Conservation (phyloP, 2,888 invertebrate genomes). For the Ophonus ardosiacus region DNA sequence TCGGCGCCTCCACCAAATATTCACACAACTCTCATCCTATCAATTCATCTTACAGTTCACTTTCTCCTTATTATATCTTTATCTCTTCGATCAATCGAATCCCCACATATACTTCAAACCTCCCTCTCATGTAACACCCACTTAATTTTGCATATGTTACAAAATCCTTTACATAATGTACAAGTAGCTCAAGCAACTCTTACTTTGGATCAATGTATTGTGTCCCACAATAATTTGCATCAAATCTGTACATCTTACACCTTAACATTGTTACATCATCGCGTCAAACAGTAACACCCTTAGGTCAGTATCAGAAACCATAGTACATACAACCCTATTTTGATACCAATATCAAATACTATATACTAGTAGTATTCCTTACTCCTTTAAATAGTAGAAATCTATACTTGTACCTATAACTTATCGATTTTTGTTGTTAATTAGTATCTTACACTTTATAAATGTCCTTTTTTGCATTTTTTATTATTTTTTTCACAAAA, state of each 20-base stretch:
- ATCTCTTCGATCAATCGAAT: neutral
- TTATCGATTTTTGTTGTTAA: too few relatives aligned
- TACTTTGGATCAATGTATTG: neutral
- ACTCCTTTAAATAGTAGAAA: too few relatives aligned
- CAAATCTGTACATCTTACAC: neutral
- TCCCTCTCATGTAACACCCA: neutral
- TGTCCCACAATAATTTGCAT: neutral
- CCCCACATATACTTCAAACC: neutral
- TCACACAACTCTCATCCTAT: neutral
- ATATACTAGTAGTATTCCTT: too few relatives aligned
- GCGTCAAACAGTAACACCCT: neutral
- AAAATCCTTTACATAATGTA: neutral
- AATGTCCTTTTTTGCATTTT: too few relatives aligned
- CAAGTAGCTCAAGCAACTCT: neutral
- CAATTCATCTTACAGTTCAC: neutral
- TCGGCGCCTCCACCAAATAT: constrained; percentile 12
- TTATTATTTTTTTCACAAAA: too few relatives aligned
- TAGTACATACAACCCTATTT: too few relatives aligned
- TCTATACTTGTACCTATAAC: too few relatives aligned
- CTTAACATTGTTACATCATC: neutral
- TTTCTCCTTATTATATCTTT: neutral
- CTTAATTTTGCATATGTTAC: neutral
- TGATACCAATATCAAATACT: too few relatives aligned
- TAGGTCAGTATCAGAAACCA: too few relatives aligned
- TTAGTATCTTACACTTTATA: too few relatives aligned